Base-by-base conservation (phyloP, 2,113 vertebrate genomes). In the Gila orcuttii region DNA sequence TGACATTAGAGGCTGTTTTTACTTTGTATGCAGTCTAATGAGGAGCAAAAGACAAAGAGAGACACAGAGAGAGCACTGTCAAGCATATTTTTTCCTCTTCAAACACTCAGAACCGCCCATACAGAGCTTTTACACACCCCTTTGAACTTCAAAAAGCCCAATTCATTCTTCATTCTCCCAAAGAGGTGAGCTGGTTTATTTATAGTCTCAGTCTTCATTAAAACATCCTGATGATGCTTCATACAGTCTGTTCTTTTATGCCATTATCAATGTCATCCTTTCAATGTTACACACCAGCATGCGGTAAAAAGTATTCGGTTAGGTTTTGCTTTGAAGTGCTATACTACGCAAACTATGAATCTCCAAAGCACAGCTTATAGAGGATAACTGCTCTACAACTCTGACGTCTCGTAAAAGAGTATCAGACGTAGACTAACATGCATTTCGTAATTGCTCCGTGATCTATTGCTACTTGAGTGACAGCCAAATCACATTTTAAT, bases 1-100 rank as follows among this genome's bases (percentile, higher is more conserved):
- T 93, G 93, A 94, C 94, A 95, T 96, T 96, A 96, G 96, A 96
- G 95, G 94, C 93, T 95, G 93, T 95, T 93, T 93, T 95, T 96
- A 95, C 95, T 94, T 94, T 93, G 87, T 88, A 92, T 94, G 93
- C 93, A 91, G 90, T 93, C 93, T 97, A 96, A 97, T 96, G 96
- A 96, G 95, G 93, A 92, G 86, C 83, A 89, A 73, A 82, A 94
- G 89, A 79, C 60, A 71, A 19, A 76, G 80, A 69, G n/a, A 83
- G 71, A 69, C 60, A 19, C 23, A 15, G 57, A 57, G 55, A 81
- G n/a, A 85, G 52, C 52, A 66, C 12, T 39, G 25, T 62, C 47
- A 64, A 85, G 75, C 78, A 82, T 84, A 57, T 86, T 93, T 90
- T 28, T 92, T 93, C 42, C 94, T 94, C 93, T 94, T 96, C 95